These are phyloP conservation scores for Hylia prasina DNA, from an alignment of 2,113 vertebrate genomes.

Conservation along the genomic window DNA sequence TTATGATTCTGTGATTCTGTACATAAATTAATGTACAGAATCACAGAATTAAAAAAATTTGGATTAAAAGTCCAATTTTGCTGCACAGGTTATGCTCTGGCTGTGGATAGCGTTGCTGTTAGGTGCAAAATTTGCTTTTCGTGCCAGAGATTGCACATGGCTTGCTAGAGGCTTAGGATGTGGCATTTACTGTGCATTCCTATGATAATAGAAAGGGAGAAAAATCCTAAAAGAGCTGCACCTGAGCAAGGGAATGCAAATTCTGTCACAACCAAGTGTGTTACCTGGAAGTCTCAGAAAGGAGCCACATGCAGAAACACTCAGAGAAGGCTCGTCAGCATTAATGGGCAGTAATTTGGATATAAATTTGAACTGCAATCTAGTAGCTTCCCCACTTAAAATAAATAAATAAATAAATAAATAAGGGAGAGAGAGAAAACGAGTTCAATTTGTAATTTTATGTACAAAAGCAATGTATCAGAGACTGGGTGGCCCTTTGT, in stretches of 20 bases:
- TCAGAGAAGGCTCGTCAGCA: not conserved
- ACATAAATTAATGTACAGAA: too few relatives aligned
- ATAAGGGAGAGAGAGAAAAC: fast-evolving
- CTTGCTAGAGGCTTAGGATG: not conserved
- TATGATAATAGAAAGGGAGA: not conserved
- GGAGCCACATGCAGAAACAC: not conserved
- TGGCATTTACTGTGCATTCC: not conserved
- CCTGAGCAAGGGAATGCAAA: not conserved
- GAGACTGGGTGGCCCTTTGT: not conserved
- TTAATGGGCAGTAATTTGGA: not conserved
- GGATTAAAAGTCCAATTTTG: not conserved
- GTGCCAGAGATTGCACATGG: fast-evolving
- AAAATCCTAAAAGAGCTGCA: not conserved
- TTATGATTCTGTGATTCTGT: not conserved
- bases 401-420: not conserved
- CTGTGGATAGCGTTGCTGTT: fast-evolving
- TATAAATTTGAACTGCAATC: not conserved
- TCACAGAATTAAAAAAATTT: too few relatives aligned
- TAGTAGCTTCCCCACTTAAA: not conserved
- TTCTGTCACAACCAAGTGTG: not conserved
- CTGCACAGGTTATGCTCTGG: not conserved
- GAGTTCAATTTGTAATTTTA: not conserved
- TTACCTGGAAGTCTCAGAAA: not conserved
- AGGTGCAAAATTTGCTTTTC: not conserved
- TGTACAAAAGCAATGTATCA: not conserved